phyloP scores from a whole-genome alignment of 2,888 invertebrate genomes.

The Eucriotettix oculatus region DNA sequence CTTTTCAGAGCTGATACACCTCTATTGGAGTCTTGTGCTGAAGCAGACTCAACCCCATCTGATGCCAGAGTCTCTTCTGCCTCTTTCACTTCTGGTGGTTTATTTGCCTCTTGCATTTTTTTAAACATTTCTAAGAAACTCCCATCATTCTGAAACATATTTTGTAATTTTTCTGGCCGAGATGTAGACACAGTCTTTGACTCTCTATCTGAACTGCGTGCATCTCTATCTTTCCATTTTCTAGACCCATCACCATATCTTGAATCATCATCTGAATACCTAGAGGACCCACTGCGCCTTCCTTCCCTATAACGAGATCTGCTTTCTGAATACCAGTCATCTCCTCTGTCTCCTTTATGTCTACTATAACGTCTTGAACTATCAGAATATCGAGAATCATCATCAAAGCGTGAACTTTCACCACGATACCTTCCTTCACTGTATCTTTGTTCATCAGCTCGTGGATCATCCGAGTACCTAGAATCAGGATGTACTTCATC shows the following conservation, averaged over 20 bases:
- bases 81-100: background rate
- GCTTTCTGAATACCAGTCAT: conserved; percentile 2
- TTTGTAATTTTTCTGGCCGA: conserved; percentile 17
- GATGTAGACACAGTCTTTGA: background rate
- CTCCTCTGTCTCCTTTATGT: background rate
- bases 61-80: conserved; percentile 1
- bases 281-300: conserved; percentile 3
- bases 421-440: background rate
- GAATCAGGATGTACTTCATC: background rate
- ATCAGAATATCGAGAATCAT: background rate
- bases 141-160: conserved; percentile 75
- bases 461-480: background rate
- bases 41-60: background rate
- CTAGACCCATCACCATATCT: background rate
- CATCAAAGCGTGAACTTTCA: background rate
- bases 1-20: conserved; percentile 2
- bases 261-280: conserved; percentile 2
- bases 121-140: conserved; percentile 85
- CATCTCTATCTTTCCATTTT: background rate
- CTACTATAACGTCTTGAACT: conserved; percentile 2
- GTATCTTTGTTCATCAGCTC: too few species aligned
- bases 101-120: conserved; percentile 55
- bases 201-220: background rate
- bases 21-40: background rate
- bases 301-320: conserved; percentile 4